Evolutionary conservation across 2,113 vertebrate genomes (phyloP), one percentile per base, ranked within the genome.

Genomic region (Rhinolophus sinicus): DNA sequence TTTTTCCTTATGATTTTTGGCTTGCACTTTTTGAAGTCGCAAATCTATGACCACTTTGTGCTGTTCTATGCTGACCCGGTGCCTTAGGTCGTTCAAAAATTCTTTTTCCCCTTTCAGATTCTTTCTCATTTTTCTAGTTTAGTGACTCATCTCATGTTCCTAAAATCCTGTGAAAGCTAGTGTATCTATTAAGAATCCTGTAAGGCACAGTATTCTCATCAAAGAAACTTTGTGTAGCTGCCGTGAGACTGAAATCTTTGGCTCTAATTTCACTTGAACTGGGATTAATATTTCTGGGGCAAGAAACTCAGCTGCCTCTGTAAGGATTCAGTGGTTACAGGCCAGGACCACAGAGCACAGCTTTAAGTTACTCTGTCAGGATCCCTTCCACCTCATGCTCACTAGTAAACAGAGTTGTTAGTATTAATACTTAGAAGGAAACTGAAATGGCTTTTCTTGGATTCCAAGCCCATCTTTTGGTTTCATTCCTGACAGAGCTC

Each of bases 261-360:
- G 62, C 52, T 97, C 69, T 94, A 69, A 67, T 93, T 97, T 97
- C 35, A 40, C 73, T 94, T 89, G 52, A 93, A 56, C 47, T 64
- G 33, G 75, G 33, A 44, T 47, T 21, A 72, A 2, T 12, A 1
- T 72, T 85, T 82, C 33, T 50, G 87, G 21, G 13, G 9, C 50
- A 33, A 47, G 81, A 83, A 47, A 8, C 24, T 58, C 6, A 52
- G 47, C 26, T 78, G 38, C 19, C 33, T 76, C 33, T 30, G 35
- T 22, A 47, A 97, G 88, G 21, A 56, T 64, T 44, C 50, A 54
- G 80, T 24, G 50, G 18, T 89, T 58, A 21, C 16, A 82, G 33
- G 9, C 16, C 9, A 82, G 83, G 73, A n/a, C 56, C 38, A 8
- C 19, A 26, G 38, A 69, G 73, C 28, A 86, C 13, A 35, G 6